phyloP scores from a whole-genome alignment of 2,888 invertebrate species.

The Aphodius sticticus region DNA sequence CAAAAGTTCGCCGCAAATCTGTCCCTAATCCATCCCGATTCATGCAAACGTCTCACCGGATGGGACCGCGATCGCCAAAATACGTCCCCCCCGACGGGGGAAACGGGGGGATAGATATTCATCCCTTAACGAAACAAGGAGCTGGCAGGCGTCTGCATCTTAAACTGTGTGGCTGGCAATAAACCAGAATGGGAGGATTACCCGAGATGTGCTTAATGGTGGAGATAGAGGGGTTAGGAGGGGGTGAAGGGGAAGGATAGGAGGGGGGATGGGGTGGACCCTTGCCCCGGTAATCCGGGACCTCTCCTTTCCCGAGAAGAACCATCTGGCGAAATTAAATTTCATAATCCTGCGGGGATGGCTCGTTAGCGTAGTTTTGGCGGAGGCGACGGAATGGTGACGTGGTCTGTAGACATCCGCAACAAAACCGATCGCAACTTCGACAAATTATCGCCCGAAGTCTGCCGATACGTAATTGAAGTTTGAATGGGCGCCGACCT shows the following conservation, averaged over 20 bases:
- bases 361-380: slow-evolving; percentile 20
- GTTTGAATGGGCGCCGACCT: too few relatives aligned
- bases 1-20: not conserved
- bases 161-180: slow-evolving; percentile 33
- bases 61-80: slow-evolving; percentile 4
- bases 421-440: not conserved
- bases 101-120: not conserved
- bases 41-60: not conserved
- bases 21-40: not conserved
- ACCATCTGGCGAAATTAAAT: slow-evolving; percentile 46
- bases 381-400: slow-evolving; percentile 13
- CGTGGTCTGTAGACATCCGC: not conserved
- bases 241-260: not conserved
- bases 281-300: slow-evolving; percentile 31
- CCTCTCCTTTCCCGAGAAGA: slow-evolving; percentile 34
- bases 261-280: slow-evolving; percentile 18
- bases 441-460: not conserved
- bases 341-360: slow-evolving; percentile 41
- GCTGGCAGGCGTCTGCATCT: not conserved
- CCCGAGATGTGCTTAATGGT: slow-evolving; percentile 46
- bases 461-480: not conserved
- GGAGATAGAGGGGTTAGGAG: not conserved
- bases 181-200: slow-evolving; percentile 48
- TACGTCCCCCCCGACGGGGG: not conserved
- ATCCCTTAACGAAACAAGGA: slow-evolving; percentile 4